Conservation (phyloP, 2,888 invertebrate species). For the Elegia similella region DNA sequence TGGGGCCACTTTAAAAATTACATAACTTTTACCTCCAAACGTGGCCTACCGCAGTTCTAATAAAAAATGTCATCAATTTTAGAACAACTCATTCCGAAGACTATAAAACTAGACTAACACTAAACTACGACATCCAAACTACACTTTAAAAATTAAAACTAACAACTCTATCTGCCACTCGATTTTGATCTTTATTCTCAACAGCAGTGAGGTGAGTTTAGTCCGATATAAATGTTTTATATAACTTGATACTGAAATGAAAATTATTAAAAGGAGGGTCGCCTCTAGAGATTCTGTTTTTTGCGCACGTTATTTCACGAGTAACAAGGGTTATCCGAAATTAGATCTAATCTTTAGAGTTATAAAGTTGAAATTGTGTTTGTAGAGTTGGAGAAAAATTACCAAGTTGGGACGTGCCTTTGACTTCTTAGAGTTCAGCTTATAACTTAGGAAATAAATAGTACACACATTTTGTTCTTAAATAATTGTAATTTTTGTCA, state of each 20-base stretch:
- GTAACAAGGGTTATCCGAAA: constrained; percentile 7
- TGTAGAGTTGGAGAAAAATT: constrained; percentile 4
- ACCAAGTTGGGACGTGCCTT: constrained; percentile 4
- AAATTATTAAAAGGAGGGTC: constrained; percentile 11
- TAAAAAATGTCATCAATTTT: constrained; percentile 1
- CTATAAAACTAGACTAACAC: neutral
- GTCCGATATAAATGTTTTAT: neutral
- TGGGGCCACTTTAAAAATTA: neutral
- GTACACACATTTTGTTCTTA: neutral
- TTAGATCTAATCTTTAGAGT: neutral
- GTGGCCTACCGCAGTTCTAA: neutral
- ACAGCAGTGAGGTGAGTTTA: neutral
- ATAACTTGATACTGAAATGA: constrained; percentile 7
- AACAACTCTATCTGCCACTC: neutral
- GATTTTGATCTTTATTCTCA: neutral
- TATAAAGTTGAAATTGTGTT: constrained; percentile 4
- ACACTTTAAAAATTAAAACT: neutral
- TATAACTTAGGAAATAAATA: constrained; percentile 6
- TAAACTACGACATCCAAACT: neutral
- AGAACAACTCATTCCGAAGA: neutral
- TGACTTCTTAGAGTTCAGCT: constrained; percentile 1
- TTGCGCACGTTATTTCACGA: constrained; percentile 10
- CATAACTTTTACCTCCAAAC: neutral
- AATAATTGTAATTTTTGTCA: constrained; percentile 1
- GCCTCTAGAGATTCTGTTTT: constrained; percentile 4